These are phyloP conservation scores for Lasius platythorax DNA, from an alignment of 2,888 invertebrate species.

Conservation along the genomic window DNA sequence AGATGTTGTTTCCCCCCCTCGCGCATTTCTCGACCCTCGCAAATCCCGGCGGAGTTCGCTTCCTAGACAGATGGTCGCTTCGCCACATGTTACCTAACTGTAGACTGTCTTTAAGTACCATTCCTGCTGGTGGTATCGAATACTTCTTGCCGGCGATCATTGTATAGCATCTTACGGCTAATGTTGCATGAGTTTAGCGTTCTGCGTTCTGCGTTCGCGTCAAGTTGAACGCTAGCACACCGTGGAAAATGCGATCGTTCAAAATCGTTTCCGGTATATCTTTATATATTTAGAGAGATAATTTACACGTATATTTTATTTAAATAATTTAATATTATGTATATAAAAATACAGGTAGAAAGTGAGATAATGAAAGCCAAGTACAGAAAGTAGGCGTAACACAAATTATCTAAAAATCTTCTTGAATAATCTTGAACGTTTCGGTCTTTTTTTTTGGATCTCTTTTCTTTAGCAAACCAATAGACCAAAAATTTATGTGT, in stretches of 20 bases:
- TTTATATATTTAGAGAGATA: background rate
- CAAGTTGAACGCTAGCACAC: background rate
- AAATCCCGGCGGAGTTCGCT: slow-evolving; percentile 60
- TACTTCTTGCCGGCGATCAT: slow-evolving; percentile 52
- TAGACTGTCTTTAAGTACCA: slow-evolving; percentile 71
- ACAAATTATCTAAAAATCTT: too few relatives aligned
- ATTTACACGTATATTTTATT: too few relatives aligned
- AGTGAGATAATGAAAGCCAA: too few relatives aligned
- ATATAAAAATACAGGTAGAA: too few relatives aligned
- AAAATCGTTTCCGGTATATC: background rate
- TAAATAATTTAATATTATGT: too few relatives aligned
- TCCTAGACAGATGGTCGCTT: slow-evolving; percentile 80
- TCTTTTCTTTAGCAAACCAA: too few relatives aligned
- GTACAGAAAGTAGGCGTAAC: too few relatives aligned
- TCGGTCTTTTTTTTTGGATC: too few relatives aligned
- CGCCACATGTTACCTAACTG: slow-evolving; percentile 79
- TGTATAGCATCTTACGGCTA: slow-evolving; percentile 43
- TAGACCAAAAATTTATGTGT: too few relatives aligned
- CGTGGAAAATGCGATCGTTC: slow-evolving; percentile 14
- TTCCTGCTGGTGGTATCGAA: slow-evolving; percentile 63
- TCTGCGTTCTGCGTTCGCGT: background rate
- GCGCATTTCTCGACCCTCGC: slow-evolving; percentile 22
- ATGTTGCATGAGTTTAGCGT: slow-evolving; percentile 10
- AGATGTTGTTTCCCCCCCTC: slow-evolving; percentile 33
- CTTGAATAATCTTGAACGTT: too few relatives aligned